Evolutionary conservation across 2,888 invertebrate species (phyloP), one percentile per base, ranked within the genome.

Genomic region (Kuschelorhynchus macadamiae): DNA sequence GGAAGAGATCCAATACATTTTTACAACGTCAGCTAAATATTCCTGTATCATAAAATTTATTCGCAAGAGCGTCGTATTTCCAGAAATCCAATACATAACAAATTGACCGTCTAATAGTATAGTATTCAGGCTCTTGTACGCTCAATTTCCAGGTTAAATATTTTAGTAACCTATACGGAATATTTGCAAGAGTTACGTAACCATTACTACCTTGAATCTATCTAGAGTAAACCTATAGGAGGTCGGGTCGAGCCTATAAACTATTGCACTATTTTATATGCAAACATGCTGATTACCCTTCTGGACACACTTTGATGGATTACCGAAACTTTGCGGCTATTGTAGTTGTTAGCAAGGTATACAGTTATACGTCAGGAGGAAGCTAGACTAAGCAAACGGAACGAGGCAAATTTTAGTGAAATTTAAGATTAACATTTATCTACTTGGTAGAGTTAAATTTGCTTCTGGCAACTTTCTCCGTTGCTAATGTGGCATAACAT

Each of bases 251-350:
- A 41, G 17, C 20, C 65, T 57, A 57, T 65, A 57, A 65, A 65
- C 57, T 42, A 66, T 66, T 66, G 65, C 52, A 59, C 33, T 66
- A 59, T 66, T 66, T 66, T 67, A 61, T 61, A 61, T 36, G 66
- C 60, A 67, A 67, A 67, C 44, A 60, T 52, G 49, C 42, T 67
- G 66, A 67, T 61, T 67, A 67, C 53, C 66, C 66, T 61, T 67
- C 60, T 60, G 66, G 66, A 55, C 47, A 60, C 50, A 61, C 39
- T 61, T 67, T 67, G 66, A 67, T 60, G 66, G 66, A 67, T 67
- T 67, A 59, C 66, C 55, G 33, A 67, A 66, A 67, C 60, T 67
- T 67, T 55, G 46, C 46, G 32, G 42, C 50, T 39, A 59, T 59
- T 59, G 44, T 53, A 18, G 64, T 50, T 52, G 42, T 52, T 56